Conservation (phyloP, 2,888 invertebrate species). For the Tetragonisca angustula region DNA sequence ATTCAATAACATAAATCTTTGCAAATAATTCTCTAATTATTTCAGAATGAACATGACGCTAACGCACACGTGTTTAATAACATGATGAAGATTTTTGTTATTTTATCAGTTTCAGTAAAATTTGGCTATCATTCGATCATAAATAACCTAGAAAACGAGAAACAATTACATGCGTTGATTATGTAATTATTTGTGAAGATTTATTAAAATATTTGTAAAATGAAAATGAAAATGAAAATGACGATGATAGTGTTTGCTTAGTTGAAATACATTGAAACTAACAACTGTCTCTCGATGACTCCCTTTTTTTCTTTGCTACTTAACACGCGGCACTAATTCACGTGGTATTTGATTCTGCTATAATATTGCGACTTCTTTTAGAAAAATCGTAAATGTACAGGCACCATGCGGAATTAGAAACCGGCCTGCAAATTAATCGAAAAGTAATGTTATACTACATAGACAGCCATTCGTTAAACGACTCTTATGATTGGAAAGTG, state of each 20-base stretch:
- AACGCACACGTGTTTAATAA: background rate
- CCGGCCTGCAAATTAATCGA: background rate
- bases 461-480: background rate
- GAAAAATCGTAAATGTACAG: slow-evolving; percentile 19
- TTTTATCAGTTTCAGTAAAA: background rate
- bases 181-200: background rate
- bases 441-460: background rate
- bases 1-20: slow-evolving; percentile 14
- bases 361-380: background rate
- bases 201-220: background rate
- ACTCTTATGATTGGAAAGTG: background rate
- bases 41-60: background rate
- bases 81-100: background rate
- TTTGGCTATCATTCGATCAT: background rate
- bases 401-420: background rate
- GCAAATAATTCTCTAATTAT: slow-evolving; percentile 11
- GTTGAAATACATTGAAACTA: background rate
- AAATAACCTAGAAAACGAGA: background rate
- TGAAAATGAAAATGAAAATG: background rate
- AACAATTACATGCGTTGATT: background rate
- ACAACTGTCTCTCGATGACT: background rate
- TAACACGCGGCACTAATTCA: slow-evolving; percentile 7
- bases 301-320: background rate
- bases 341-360: slow-evolving; percentile 18
- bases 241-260: background rate